These are phyloP conservation scores for Philypnodon macrostomus DNA, from an alignment of 2,797 vertebrate species.

Conservation along the genomic window DNA sequence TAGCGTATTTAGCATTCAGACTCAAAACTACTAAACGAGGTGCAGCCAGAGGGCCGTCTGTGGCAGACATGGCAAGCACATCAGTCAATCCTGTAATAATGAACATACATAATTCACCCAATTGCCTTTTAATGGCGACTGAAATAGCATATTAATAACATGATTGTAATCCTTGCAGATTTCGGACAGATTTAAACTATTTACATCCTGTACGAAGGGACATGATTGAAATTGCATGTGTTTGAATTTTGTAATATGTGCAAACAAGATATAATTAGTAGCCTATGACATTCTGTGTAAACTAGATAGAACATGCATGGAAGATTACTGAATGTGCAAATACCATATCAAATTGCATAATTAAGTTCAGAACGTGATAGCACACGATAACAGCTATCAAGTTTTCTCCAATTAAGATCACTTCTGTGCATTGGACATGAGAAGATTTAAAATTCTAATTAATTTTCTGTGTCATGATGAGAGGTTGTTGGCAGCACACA, in stretches of 20 bases:
- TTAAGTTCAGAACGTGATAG: background rate
- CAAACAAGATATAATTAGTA: background rate
- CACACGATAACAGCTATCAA: background rate
- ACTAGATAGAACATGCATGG: background rate
- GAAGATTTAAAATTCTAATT: no score
- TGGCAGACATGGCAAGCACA: background rate
- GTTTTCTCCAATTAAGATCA: no score
- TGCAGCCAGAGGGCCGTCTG: conserved; percentile 2
- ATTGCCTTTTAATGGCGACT: conserved; percentile 6
- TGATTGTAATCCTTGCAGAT: background rate
- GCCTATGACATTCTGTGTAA: background rate
- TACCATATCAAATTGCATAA: background rate
- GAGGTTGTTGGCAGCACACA: no score
- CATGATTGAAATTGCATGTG: background rate
- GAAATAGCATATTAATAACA: conserved; percentile 5
- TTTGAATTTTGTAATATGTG: background rate
- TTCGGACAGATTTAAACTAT: background rate
- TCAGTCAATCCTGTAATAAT: conserved; percentile 3
- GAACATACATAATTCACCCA: conserved; percentile 4
- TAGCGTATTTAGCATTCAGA: background rate
- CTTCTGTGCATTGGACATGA: no score
- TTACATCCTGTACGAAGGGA: background rate
- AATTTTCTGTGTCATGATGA: no score
- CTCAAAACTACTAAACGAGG: background rate
- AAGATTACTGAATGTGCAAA: background rate